Evolutionary conservation across 35 echinoderm and acorn worm genomes (phyloP).

Genomic region (Eucidaris tribuloides): DNA sequence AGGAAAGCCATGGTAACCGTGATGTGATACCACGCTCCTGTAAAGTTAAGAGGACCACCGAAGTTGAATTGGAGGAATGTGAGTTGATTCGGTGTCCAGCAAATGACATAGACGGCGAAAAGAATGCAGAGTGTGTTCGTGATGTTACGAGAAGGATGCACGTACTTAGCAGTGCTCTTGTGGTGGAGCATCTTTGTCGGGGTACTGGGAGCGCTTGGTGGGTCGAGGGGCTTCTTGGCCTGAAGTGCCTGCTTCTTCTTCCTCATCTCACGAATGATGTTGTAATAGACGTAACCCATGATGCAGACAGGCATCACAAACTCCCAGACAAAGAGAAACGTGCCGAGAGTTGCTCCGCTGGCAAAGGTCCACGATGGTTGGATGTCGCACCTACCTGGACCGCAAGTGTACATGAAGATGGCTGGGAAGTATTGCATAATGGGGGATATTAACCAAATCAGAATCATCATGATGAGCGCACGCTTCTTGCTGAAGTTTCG

Average conservation of each 20-base stretch:
- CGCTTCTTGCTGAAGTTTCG: conserved; percentile 40
- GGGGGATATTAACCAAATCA: conserved; percentile 53
- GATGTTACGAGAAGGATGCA: conserved; percentile 1
- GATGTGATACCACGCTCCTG: conserved; percentile 34
- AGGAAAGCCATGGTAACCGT: conserved; percentile 43
- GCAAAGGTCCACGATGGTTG: conserved; percentile 35
- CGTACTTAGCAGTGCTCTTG: not conserved
- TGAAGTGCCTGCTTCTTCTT: conserved; percentile 25
- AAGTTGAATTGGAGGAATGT: conserved; percentile 57
- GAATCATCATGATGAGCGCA: conserved; percentile 20
- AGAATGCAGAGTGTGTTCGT: conserved; percentile 51
- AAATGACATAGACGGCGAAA: conserved; percentile 54
- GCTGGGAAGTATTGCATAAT: conserved; percentile 54
- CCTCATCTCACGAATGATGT: conserved; percentile 46
- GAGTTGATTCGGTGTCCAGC: conserved; percentile 62
- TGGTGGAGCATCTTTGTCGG: not conserved
- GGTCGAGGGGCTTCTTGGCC: not conserved
- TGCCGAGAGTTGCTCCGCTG: conserved; percentile 35
- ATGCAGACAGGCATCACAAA: conserved; percentile 56
- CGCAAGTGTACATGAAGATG: conserved; percentile 16
- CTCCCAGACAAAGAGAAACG: conserved; percentile 55
- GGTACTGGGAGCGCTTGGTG: conserved; percentile 1
- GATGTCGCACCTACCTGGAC: not conserved
- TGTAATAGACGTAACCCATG: conserved; percentile 58
- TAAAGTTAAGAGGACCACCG: conserved; percentile 37